Evolutionary conservation across 1,140 invertebrate genomes (phyloP).

Genomic region (Halesus radiatus): DNA sequence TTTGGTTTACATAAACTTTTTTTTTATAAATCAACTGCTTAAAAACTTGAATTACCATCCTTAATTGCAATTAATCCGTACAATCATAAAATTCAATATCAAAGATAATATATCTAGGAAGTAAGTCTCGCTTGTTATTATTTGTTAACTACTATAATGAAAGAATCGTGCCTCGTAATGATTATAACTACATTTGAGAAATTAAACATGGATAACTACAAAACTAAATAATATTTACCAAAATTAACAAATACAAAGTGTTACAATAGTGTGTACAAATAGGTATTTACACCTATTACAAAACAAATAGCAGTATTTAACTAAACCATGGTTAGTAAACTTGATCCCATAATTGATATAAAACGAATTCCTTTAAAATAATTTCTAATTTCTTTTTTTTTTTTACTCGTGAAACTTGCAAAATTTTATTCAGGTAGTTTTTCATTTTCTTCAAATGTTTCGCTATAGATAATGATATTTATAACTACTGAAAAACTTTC

Average conservation of each 20-base stretch:
- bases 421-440: too few species aligned
- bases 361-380: constrained; percentile 8
- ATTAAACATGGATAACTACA: constrained; percentile 1
- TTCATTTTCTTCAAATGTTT: too few species aligned
- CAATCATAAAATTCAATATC: neutral
- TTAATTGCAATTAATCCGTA: neutral
- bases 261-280: neutral
- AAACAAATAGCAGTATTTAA: neutral
- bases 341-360: constrained; percentile 34
- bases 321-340: constrained; percentile 8
- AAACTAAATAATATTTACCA: constrained; percentile 20
- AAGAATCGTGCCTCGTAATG: constrained; percentile 4
- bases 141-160: constrained; percentile 2
- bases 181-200: neutral
- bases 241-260: neutral
- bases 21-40: too few species aligned
- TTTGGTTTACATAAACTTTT: too few species aligned
- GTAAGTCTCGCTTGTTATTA: neutral
- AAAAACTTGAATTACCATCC: neutral
- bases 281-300: neutral
- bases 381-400: constrained; percentile 13
- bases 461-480: too few species aligned
- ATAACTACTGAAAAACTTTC: constrained; percentile 19
- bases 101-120: constrained; percentile 3
- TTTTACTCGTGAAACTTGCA: neutral